Conservation (phyloP, 2,888 invertebrate species). For the Beris morrisii region DNA sequence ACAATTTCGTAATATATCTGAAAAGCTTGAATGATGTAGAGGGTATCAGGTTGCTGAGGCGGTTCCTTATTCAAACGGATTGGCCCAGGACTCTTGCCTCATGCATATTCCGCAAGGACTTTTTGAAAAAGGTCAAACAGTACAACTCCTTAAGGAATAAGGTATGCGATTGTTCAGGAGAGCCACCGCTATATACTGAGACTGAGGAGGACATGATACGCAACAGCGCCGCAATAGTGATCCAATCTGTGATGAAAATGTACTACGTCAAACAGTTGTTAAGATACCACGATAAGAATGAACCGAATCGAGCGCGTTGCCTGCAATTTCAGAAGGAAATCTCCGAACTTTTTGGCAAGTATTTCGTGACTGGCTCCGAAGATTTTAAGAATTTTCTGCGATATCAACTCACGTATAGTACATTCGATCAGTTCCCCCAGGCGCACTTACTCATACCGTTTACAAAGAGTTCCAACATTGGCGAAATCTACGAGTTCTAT, state of each 20-base stretch:
- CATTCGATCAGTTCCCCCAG: neutral
- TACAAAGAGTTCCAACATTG: neutral
- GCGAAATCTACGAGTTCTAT: conserved; percentile 19
- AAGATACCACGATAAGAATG: neutral
- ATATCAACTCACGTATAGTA: neutral
- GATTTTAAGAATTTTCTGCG: neutral
- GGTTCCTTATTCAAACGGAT: neutral
- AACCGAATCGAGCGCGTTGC: neutral
- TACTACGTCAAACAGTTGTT: conserved; percentile 2
- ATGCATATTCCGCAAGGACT: neutral
- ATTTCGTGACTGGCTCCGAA: neutral
- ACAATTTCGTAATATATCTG: neutral
- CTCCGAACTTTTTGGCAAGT: neutral
- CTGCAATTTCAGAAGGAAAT: neutral
- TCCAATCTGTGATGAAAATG: conserved; percentile 28
- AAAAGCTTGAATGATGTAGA: neutral
- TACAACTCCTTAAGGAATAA: neutral
- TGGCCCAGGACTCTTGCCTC: neutral
- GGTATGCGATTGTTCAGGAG: neutral
- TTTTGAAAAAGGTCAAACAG: neutral
- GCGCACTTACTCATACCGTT: neutral
- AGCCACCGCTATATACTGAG: neutral
- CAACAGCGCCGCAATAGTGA: conserved; percentile 19
- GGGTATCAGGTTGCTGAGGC: neutral
- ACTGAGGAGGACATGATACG: neutral